phyloP scores from a whole-genome alignment of 1,140 invertebrate species.

The Zaprionus vittiger region DNA sequence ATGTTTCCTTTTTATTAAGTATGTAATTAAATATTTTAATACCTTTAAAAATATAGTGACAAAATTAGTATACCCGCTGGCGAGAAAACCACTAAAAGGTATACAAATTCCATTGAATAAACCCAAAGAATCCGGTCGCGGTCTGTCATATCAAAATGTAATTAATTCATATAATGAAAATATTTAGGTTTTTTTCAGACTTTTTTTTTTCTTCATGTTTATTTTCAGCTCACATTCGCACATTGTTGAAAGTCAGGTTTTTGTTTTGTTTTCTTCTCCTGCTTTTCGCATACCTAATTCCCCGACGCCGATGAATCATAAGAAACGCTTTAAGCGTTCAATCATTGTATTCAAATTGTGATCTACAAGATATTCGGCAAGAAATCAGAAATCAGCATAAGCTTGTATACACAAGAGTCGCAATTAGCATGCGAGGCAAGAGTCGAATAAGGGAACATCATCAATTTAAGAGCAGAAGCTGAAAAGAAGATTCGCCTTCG shows the following conservation, averaged over 20 bases:
- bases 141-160: slow-evolving; percentile 23
- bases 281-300: slow-evolving; percentile 5
- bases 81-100: background rate
- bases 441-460: slow-evolving; percentile 39
- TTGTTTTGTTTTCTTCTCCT: slow-evolving; percentile 4
- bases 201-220: slow-evolving; percentile 30
- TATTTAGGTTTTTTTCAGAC: background rate
- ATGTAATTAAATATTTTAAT: no score
- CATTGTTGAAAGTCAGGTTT: slow-evolving; percentile 43
- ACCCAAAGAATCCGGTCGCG: slow-evolving; percentile 31
- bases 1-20: no score
- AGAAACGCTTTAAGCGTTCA: slow-evolving; percentile 38
- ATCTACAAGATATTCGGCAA: slow-evolving; percentile 40
- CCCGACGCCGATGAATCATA: slow-evolving; percentile 49
- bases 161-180: slow-evolving; percentile 29
- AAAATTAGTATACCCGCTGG: background rate
- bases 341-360: slow-evolving; percentile 63
- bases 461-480: slow-evolving; percentile 36
- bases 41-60: no score
- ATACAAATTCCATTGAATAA: background rate
- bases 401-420: slow-evolving; percentile 37
- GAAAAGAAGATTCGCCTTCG: slow-evolving; percentile 23
- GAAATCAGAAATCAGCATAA: slow-evolving; percentile 36
- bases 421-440: slow-evolving; percentile 56
- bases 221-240: slow-evolving; percentile 29